Evolutionary conservation across 2,113 vertebrate species (phyloP).

Genomic region (Haemorhous mexicanus): DNA sequence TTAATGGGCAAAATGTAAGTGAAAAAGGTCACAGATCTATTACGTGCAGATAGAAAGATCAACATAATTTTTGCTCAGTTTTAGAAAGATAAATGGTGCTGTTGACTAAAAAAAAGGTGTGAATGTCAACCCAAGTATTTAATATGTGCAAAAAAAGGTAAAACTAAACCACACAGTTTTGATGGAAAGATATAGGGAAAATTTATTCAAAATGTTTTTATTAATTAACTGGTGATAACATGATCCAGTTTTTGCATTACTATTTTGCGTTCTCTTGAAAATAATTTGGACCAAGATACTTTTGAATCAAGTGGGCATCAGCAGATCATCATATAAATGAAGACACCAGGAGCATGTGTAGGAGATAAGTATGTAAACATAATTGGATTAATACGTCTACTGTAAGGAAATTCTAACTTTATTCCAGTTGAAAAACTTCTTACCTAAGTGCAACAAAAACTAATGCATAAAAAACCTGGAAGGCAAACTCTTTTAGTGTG

Average conservation of each 20-base stretch:
- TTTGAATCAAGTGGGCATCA: not conserved
- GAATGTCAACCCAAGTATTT: not conserved
- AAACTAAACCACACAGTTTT: not conserved
- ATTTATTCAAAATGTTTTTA: not conserved
- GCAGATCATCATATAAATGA: not conserved
- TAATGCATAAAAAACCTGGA: not conserved
- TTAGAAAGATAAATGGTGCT: not conserved
- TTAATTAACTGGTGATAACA: not conserved
- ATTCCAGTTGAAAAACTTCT: not conserved
- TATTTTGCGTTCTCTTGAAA: not conserved
- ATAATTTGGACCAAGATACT: not conserved
- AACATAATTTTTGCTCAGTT: not conserved
- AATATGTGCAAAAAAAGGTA: not conserved
- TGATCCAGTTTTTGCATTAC: not conserved
- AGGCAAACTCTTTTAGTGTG: not conserved
- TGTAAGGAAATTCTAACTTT: not conserved
- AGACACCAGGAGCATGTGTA: not conserved
- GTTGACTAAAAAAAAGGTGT: not conserved
- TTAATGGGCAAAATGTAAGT: not conserved
- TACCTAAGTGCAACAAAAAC: not conserved
- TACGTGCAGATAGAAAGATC: not conserved
- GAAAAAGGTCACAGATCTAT: not conserved
- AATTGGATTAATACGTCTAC: not conserved
- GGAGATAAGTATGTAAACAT: not conserved
- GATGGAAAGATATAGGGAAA: not conserved